These are phyloP conservation scores for Phortica magna DNA, from an alignment of 2,888 invertebrate species.

Conservation along the genomic window DNA sequence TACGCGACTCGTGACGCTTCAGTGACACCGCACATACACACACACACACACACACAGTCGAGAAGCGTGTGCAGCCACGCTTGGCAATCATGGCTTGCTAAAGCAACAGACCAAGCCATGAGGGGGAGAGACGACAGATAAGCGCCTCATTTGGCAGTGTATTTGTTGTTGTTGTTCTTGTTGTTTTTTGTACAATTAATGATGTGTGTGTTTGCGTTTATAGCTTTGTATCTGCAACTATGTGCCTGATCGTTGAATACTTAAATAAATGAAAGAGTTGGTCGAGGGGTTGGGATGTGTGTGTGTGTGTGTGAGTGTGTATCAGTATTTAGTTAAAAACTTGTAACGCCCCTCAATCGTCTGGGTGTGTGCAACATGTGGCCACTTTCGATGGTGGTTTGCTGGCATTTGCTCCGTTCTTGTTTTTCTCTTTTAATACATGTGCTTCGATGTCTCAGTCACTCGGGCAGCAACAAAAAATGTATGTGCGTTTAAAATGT, in stretches of 20 bases:
- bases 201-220: neutral
- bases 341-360: neutral
- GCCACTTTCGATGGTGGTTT: slow-evolving; percentile 1
- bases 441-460: too few species aligned
- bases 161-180: neutral
- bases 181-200: slow-evolving; percentile 3
- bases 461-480: too few species aligned
- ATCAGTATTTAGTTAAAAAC: neutral
- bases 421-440: neutral
- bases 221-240: neutral
- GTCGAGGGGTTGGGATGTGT: neutral
- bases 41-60: neutral
- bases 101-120: neutral
- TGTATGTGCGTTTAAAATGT: too few species aligned
- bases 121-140: neutral
- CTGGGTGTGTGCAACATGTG: slow-evolving; percentile 31
- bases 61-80: neutral
- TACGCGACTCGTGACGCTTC: slow-evolving; percentile 26
- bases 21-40: neutral
- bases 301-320: neutral
- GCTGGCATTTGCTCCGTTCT: neutral
- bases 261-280: slow-evolving; percentile 57
- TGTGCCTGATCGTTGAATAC: slow-evolving; percentile 63
- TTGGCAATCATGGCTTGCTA: slow-evolving; percentile 3
- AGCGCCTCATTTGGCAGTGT: neutral